Conservation (phyloP, 2,797 vertebrate species). For the Sebastes kiyomatsui region DNA sequence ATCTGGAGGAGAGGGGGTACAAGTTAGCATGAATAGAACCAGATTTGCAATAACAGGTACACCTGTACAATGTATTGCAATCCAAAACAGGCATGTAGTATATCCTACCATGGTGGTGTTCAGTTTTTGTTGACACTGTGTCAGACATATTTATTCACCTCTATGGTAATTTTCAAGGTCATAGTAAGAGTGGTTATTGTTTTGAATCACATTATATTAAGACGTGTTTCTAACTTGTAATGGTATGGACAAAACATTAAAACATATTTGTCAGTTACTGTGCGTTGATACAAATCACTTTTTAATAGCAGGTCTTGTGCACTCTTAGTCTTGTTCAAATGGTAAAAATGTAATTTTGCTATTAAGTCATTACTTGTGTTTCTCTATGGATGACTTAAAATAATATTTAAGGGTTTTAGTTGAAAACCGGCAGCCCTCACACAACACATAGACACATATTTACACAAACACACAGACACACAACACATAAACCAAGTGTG, state of each 20-base stretch:
- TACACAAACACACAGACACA: neutral
- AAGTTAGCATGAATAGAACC: neutral
- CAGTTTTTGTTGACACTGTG: neutral
- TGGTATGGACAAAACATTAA: neutral
- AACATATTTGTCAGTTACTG: neutral
- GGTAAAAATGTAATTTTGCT: neutral
- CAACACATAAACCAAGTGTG: slow-evolving; percentile 13
- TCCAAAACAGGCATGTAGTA: neutral
- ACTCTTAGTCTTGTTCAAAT: neutral
- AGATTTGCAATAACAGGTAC: neutral
- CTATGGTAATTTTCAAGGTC: neutral
- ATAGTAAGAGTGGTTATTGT: neutral
- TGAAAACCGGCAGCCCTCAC: neutral
- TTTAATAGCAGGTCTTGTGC: neutral
- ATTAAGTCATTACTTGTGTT: neutral
- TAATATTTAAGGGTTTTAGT: neutral
- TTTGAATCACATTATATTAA: neutral
- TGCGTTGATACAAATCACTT: neutral
- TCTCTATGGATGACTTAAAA: neutral
- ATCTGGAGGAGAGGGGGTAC: slow-evolving; percentile 78
- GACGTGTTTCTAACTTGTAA: neutral
- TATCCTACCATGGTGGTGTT: neutral
- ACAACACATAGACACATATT: neutral
- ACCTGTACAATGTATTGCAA: neutral
- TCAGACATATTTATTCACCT: neutral